phyloP scores from a whole-genome alignment of 2,797 vertebrate species.

The Gymnoscopelus braueri region DNA sequence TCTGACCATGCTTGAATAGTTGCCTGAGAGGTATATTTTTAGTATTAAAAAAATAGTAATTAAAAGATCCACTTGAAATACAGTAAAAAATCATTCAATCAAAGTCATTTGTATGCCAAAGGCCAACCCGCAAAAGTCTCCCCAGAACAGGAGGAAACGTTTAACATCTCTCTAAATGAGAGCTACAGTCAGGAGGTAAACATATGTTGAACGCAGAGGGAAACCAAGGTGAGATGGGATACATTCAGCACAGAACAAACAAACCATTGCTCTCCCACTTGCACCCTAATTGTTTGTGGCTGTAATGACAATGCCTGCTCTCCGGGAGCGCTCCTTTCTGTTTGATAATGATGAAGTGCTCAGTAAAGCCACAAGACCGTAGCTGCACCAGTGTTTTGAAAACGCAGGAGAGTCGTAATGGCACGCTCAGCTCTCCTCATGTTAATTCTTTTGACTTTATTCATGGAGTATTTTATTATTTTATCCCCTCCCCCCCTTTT shows the following conservation, averaged over 20 bases:
- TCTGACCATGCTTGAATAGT: conserved; percentile 17
- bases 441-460: conserved; percentile 59
- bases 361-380: conserved; percentile 60
- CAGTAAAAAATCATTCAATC: conserved; percentile 24
- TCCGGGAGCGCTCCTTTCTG: conserved; percentile 74
- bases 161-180: conserved; percentile 45
- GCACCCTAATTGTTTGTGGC: conserved; percentile 83
- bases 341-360: conserved; percentile 81
- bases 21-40: conserved; percentile 5
- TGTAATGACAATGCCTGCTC: conserved; percentile 80
- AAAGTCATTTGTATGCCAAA: conserved; percentile 46
- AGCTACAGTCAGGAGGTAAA: conserved; percentile 55
- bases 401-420: conserved; percentile 59
- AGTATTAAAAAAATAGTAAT: no score
- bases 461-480: conserved; percentile 33
- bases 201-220: conserved; percentile 47
- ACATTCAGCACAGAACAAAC: conserved; percentile 85
- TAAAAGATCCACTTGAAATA: conserved; percentile 12
- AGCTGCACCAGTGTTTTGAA: conserved; percentile 71
- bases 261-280: conserved; percentile 82
- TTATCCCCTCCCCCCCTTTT: no score
- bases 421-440: conserved; percentile 73
- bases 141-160: conserved; percentile 50
- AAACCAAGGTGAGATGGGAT: conserved; percentile 68
- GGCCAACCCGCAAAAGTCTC: conserved; percentile 11